Percentiles rank a stretch among this genome's conserved stretches.
Evolutionary conservation across 53 echinoderm and acorn worm genomes (phyloP).

Genomic region (Crossaster papposus): DNA sequence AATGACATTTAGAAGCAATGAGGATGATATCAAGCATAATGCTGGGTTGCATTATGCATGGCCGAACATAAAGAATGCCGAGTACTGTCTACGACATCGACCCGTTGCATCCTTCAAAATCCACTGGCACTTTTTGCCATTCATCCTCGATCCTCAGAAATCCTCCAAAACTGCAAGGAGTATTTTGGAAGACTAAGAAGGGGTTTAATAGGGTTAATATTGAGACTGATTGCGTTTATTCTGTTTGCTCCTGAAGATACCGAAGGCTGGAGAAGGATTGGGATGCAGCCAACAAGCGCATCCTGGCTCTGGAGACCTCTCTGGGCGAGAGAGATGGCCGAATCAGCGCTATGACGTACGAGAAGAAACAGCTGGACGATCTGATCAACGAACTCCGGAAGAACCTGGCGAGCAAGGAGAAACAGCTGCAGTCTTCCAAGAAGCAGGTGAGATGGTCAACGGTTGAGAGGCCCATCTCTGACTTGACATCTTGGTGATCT

Average conservation of each 20-base stretch:
- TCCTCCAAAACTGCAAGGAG: no score
- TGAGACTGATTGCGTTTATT: not conserved
- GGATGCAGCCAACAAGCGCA: slow-evolving; percentile 77
- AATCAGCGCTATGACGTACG: slow-evolving; percentile 71
- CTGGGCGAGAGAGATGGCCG: slow-evolving; percentile 89
- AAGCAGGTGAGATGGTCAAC: slow-evolving; percentile 89
- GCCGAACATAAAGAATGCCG: no score
- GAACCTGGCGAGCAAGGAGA: slow-evolving; percentile 86
- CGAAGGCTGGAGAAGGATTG: slow-evolving; percentile 79
- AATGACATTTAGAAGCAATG: no score
- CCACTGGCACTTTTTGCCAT: no score
- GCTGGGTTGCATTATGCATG: no score
- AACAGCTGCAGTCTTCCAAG: slow-evolving; percentile 84
- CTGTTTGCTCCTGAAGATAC: slow-evolving; percentile 56
- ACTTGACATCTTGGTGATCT: no score
- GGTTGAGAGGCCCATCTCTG: not conserved
- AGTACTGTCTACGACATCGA: no score
- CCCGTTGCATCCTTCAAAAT: no score
- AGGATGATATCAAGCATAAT: no score
- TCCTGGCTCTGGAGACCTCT: slow-evolving; percentile 71
- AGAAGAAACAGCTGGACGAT: slow-evolving; percentile 86
- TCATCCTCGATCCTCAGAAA: no score
- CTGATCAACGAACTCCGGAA: slow-evolving; percentile 81
- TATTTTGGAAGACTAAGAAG: no score
- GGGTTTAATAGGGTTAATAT: not conserved